Base-by-base conservation (phyloP, 2,113 vertebrate species). In the Clinocottus analis region DNA sequence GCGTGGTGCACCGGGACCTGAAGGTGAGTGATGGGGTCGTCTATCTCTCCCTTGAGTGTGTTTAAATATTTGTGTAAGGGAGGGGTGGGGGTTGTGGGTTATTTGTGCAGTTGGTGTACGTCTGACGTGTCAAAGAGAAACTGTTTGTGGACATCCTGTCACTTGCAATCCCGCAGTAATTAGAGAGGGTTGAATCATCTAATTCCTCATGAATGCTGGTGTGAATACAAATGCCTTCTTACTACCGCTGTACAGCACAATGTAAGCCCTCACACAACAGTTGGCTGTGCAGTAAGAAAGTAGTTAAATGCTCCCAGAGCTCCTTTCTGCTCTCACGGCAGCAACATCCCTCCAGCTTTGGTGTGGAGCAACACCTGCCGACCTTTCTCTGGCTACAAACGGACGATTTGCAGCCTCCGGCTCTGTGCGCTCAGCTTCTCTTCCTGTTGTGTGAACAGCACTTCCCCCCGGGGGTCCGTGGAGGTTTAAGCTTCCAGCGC, bases 1-100 rank as follows among this genome's bases (percentile, higher is more conserved):
- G 97, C 77, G 97, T 99, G 85, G 97, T 99, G 93, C 97, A 99
- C 96, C 96, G 97, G 93, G 97, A 98, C 94, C 96, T 99, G 92
- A 99, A 98, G 97, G 97, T 98, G 94, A 97, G 96, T 96, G 87
- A 90, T 66, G 76, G 85, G 82, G 77, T 86, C 80, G 25, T 83
- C 79, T 80, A 55, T 77, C 82, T 79, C 81, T 75, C 78, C 77
- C 56, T 80, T 79, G 5, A 1, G 21, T 86, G 43, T 78, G 64
- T 16, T 21, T 77, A 10, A 76, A 19, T 64, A 21, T 77, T 71
- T 70, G 25, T 85, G 59, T 72, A 1, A 21, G 10, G 45, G 33
- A 9, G 19, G 6, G n/a, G 13, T 2, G 23, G 17, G 37, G 43
- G 56, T 45, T 31, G 72, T 58, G 80, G 9, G n/a, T 60, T 60